Evolutionary conservation across 2,113 vertebrate genomes (phyloP), one percentile per base, ranked within the genome.

Genomic region (Poecile atricapillus): DNA sequence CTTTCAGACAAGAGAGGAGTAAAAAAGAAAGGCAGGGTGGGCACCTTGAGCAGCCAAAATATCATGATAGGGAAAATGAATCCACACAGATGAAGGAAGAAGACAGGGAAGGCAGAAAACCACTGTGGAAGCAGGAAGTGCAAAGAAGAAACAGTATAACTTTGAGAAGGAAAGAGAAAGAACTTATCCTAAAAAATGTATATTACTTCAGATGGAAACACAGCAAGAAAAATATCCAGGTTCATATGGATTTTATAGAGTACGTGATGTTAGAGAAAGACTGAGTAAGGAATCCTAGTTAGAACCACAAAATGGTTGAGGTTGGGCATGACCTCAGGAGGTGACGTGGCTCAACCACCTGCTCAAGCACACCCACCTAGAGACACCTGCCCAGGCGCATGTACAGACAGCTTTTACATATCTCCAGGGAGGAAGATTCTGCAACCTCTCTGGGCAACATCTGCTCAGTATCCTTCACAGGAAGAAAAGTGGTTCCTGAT

Each of bases 101-200:
- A 83, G 5, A 9, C 5, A 80, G 12, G 7, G 28, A 89, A 83
- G 28, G 33, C 59, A 19, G 9, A 50, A 91, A 87, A 63, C 2
- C 13, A 73, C 8, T 33, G 44, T 13, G 49, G 35, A 89, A 94
- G 19, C n/a, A 71, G 28, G 20, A 64, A 76, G 6, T 63, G 13
- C 7, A 46, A 91, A 89, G 24, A 70, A 58, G 20, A 59, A 76
- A 75, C 2, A 16, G 33, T 25, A n/a, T 9, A 53, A 68, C 13
- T 75, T 7, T 31, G 10, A 37, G 27, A n/a, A 24, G 4, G 5
- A 5, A 5, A 6, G 22, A 15, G n/a, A 50, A 28, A 37, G 0
- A 59, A 27, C 1, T 73, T 59, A 37, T 56, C 53, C 46, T 47
- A n/a, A 56, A 65, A 78, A 39, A 20, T 58, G 3, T 10, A 4